Evolutionary conservation across 2,888 invertebrate species (phyloP).

Genomic region (Heliothis peltigera): DNA sequence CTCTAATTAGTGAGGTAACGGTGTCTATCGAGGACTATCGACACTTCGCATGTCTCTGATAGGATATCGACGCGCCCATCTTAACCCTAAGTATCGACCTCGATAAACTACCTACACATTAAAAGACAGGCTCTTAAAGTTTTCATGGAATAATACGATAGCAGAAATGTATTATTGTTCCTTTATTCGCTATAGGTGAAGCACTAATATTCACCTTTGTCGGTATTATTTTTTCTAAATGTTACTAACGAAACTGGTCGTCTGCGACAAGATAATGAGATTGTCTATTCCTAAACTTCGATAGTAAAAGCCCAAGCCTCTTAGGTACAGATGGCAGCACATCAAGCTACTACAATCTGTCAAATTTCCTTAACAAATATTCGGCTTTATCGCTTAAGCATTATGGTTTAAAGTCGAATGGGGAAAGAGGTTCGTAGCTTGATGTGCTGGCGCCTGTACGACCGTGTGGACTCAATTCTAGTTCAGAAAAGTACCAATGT

Average conservation of each 20-base stretch:
- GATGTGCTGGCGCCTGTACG: too few relatives aligned
- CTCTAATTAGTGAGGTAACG: constrained; percentile 72
- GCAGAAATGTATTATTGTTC: constrained; percentile 1
- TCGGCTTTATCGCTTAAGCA: too few relatives aligned
- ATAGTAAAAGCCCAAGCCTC: constrained; percentile 15
- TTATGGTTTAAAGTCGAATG: too few relatives aligned
- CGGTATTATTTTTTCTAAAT: not conserved
- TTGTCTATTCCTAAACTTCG: not conserved
- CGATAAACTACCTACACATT: constrained; percentile 57
- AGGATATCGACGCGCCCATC: constrained; percentile 69
- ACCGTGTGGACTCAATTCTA: too few relatives aligned
- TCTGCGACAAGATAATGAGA: not conserved
- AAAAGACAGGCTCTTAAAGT: constrained; percentile 46
- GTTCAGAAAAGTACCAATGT: too few relatives aligned
- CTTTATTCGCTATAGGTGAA: constrained; percentile 6
- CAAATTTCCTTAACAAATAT: too few relatives aligned
- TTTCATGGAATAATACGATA: constrained; percentile 23
- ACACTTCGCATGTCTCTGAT: constrained; percentile 70
- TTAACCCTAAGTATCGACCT: constrained; percentile 61
- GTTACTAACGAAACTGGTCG: not conserved
- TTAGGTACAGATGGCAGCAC: too few relatives aligned
- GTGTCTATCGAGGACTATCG: constrained; percentile 64
- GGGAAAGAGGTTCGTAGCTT: too few relatives aligned
- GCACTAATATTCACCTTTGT: not conserved
- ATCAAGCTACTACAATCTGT: too few relatives aligned